Evolutionary conservation across 1,140 invertebrate genomes (phyloP).

Genomic region (Nephotettix cincticeps): DNA sequence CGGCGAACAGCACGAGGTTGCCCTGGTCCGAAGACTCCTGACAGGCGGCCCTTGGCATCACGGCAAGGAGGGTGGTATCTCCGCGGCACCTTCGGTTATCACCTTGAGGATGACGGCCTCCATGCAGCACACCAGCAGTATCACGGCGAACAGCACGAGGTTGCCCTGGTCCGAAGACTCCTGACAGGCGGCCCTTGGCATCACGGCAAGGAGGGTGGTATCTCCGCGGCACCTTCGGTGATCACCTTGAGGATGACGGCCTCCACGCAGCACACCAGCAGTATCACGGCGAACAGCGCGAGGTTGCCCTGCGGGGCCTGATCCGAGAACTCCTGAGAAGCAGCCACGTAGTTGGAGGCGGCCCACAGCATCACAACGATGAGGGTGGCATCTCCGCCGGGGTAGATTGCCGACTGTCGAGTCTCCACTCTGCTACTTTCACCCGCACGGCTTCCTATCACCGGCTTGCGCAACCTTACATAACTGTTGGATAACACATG

Average conservation of each 20-base stretch:
- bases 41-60: too few species aligned
- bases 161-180: conserved; percentile 26
- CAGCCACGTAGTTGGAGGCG: background rate
- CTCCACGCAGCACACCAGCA: conserved; percentile 39
- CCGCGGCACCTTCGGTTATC: conserved; percentile 5
- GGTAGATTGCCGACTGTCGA: background rate
- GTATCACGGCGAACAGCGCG: conserved; percentile 38
- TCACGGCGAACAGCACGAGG: conserved; percentile 38
- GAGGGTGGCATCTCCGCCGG: background rate
- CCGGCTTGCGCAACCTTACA: conserved; percentile 11
- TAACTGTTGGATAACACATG: conserved; percentile 13
- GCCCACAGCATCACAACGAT: conserved; percentile 6
- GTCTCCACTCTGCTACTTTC: background rate
- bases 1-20: conserved; percentile 38
- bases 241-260: conserved; percentile 38
- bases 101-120: conserved; percentile 39
- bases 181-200: background rate
- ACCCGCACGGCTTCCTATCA: background rate
- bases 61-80: too few species aligned
- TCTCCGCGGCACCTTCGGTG: background rate
- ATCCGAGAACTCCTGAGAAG: background rate
- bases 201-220: background rate
- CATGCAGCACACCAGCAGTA: conserved; percentile 39
- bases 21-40: too few species aligned
- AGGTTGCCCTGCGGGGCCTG: conserved; percentile 35